These are phyloP conservation scores for Halcyon badia DNA, from an alignment of 2,797 vertebrate genomes.

Conservation along the genomic window DNA sequence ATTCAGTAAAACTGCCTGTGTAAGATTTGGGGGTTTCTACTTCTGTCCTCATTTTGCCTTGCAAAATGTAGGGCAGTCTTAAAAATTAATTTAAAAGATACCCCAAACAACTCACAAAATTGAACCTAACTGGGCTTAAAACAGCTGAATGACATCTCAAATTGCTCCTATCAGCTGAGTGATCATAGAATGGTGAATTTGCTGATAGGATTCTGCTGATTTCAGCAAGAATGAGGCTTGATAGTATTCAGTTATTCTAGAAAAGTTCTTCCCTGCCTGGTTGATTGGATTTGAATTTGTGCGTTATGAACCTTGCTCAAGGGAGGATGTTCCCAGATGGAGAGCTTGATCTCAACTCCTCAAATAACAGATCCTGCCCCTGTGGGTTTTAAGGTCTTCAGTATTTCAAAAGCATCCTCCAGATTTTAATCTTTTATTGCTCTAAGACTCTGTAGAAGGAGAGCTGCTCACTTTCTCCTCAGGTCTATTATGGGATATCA, in stretches of 20 bases:
- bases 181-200: background rate
- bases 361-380: background rate
- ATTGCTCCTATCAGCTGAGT: background rate
- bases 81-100: background rate
- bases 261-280: background rate
- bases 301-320: background rate
- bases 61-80: background rate
- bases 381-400: background rate
- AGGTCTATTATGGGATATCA: background rate
- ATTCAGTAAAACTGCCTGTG: fast-evolving
- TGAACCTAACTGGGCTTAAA: background rate
- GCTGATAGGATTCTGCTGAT: background rate
- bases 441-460: background rate
- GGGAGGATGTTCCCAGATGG: background rate
- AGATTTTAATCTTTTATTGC: background rate
- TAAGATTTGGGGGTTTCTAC: background rate
- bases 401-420: background rate
- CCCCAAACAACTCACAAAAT: background rate
- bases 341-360: background rate
- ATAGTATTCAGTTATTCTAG: background rate
- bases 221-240: background rate
- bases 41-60: background rate
- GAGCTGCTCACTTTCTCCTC: background rate
- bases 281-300: background rate
- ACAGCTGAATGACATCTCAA: background rate